Conservation (phyloP, 2,113 vertebrate genomes). For the Rhinopithecus roxellana region DNA sequence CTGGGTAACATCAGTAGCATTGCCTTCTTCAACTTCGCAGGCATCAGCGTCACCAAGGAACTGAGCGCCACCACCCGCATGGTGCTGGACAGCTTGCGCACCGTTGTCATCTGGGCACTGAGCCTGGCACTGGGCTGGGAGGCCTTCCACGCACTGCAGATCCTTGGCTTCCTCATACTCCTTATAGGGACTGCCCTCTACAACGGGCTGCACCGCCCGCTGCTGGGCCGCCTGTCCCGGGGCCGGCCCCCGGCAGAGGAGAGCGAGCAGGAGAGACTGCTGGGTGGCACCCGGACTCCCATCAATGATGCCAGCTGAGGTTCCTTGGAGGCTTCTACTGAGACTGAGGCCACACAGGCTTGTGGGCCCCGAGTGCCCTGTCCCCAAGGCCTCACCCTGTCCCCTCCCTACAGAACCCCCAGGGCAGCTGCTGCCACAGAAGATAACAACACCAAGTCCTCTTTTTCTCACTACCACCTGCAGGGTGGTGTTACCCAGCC, state of each 20-base stretch:
- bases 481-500: neutral
- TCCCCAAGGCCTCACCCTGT: neutral
- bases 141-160: conserved; percentile 90
- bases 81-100: conserved; percentile 97
- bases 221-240: conserved; percentile 83
- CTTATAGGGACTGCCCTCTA: conserved; percentile 90
- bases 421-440: neutral
- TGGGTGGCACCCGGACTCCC: conserved; percentile 70
- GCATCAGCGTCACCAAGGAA: conserved; percentile 97
- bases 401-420: neutral
- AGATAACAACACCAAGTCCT: neutral
- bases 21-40: conserved; percentile 97
- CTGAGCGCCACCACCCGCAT: conserved; percentile 97
- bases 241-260: fast-evolving
- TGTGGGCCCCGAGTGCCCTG: neutral
- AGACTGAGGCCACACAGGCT: neutral
- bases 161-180: conserved; percentile 92
- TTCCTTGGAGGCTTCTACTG: neutral
- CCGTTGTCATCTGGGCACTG: conserved; percentile 92
- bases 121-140: conserved; percentile 94
- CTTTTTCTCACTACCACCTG: neutral
- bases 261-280: conserved; percentile 86
- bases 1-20: conserved; percentile 95
- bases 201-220: conserved; percentile 90
- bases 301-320: conserved; percentile 78